A percentile compares a stretch with the other conserved stretches of the same genome.
Conservation (phyloP, 2,888 invertebrate species). For the Asteroscopus sphinx region DNA sequence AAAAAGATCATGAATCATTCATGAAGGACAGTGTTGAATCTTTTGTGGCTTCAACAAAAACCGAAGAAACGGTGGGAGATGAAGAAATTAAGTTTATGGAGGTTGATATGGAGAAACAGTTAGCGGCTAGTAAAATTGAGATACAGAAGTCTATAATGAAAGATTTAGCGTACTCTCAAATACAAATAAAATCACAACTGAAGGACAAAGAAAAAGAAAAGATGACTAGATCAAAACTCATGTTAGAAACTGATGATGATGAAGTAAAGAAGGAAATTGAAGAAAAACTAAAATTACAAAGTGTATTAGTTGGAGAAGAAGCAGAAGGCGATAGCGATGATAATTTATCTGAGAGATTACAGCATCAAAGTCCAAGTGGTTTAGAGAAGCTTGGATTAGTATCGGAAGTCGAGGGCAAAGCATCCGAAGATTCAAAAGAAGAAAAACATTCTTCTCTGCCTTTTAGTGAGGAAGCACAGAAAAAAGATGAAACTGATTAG, state of each 20-base stretch:
- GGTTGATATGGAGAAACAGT: constrained; percentile 29
- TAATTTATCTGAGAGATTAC: constrained; percentile 8
- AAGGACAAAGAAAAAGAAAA: constrained; percentile 12
- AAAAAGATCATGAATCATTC: not conserved
- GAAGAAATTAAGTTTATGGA: constrained; percentile 1
- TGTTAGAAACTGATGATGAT: constrained; percentile 10
- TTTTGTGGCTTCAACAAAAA: constrained; percentile 24
- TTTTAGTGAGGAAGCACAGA: no score
- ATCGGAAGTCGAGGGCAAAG: not conserved
- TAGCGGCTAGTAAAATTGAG: constrained; percentile 48
- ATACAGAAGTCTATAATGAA: constrained; percentile 47
- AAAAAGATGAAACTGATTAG: not conserved
- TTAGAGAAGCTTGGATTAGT: constrained; percentile 1
- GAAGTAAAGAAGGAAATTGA: constrained; percentile 3
- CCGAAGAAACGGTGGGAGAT: constrained; percentile 9
- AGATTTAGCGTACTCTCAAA: constrained; percentile 22
- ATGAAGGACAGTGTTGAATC: constrained; percentile 33
- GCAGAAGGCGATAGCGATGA: constrained; percentile 1
- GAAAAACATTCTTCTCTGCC: not conserved
- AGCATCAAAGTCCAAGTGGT: not conserved
- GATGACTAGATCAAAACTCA: constrained; percentile 9
- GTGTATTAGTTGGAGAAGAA: not conserved
- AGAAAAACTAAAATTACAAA: not conserved
- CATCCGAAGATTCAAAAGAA: not conserved
- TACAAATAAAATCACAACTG: constrained; percentile 2